phyloP scores from a whole-genome alignment of 1,140 invertebrate genomes.

The Magallana ariakensis region DNA sequence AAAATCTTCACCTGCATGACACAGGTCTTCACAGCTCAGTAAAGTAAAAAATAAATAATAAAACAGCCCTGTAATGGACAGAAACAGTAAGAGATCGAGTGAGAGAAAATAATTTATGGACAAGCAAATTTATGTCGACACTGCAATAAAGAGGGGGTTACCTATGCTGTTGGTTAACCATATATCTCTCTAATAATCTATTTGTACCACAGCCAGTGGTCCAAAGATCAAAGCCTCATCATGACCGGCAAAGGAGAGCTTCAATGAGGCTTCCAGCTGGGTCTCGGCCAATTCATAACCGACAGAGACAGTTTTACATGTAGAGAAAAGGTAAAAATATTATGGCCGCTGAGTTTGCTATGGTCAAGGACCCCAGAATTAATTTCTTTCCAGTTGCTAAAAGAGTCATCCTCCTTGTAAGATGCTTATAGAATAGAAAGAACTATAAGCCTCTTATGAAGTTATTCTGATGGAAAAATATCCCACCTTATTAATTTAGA shows the following conservation, averaged over 20 bases:
- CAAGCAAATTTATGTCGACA: slow-evolving; percentile 11
- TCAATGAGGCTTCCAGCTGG: too few relatives aligned
- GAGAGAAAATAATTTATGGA: neutral
- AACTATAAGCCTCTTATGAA: too few relatives aligned
- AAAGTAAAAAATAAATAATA: neutral
- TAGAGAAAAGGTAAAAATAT: too few relatives aligned
- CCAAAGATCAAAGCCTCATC: slow-evolving; percentile 37
- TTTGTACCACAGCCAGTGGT: neutral
- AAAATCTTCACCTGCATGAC: neutral
- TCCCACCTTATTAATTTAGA: too few relatives aligned
- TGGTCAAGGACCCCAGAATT: too few relatives aligned
- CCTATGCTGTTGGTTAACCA: neutral
- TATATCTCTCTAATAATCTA: neutral
- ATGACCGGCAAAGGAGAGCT: neutral
- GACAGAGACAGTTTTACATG: too few relatives aligned
- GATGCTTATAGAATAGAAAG: too few relatives aligned
- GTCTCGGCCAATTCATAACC: neutral
- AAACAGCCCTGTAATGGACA: neutral
- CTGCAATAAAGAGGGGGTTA: neutral
- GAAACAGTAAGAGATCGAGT: neutral
- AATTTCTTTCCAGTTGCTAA: too few relatives aligned
- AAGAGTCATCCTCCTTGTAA: too few relatives aligned
- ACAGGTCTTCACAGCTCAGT: neutral
- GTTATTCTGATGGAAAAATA: too few relatives aligned
- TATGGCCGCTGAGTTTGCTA: too few relatives aligned